Evolutionary conservation across 1,140 invertebrate genomes (phyloP), one percentile per base, ranked within the genome.

Genomic region (Caenorhabditis tropicalis): DNA sequence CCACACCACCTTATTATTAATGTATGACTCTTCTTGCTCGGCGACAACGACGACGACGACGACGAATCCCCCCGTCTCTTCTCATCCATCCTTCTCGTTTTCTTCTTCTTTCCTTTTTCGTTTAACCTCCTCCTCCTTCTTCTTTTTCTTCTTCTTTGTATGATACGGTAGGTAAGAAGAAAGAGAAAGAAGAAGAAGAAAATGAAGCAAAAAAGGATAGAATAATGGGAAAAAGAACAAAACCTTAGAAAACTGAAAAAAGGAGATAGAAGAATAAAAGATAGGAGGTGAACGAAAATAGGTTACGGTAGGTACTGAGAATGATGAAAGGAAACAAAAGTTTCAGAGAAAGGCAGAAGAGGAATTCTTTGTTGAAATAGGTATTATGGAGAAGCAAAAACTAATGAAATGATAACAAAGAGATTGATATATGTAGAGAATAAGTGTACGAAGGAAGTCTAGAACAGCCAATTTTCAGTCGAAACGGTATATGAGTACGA

Each of bases 21-120:
- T 74, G 65, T 74, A 74, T 74, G 65, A 74, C 65, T 74, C 65
- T 43, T 74, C 65, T 56, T 65, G 58, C 58, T 65, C 58, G 31
- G 31, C 53, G 53, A 19, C 53, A 19, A 29, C 48, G 19, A 21
- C 49, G 49, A 29, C 53, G 27, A 29, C 60, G n/a, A n/a, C n/a
- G 60, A 70, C 65, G 65, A 74, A 43, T 33, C 65, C 31, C 58
- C 36, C 16, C 43, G 65, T 74, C 65, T 74, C 29, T 74, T 74
- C 65, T 33, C 65, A 74, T 74, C 65, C 65, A 74, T 74, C 65
- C 65, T 74, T 21, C 39, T 43, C 12, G 5, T 43, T 12, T 43
- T 43, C 39, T 43, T 74, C 56, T 60, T 60, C 27, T 31, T 39
- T 46, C 65, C 9, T 46, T 74, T 74, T 74, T 74, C 65, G 65